Conservation (phyloP, 2,888 invertebrate species). For the Lasioglossum malachurum region DNA sequence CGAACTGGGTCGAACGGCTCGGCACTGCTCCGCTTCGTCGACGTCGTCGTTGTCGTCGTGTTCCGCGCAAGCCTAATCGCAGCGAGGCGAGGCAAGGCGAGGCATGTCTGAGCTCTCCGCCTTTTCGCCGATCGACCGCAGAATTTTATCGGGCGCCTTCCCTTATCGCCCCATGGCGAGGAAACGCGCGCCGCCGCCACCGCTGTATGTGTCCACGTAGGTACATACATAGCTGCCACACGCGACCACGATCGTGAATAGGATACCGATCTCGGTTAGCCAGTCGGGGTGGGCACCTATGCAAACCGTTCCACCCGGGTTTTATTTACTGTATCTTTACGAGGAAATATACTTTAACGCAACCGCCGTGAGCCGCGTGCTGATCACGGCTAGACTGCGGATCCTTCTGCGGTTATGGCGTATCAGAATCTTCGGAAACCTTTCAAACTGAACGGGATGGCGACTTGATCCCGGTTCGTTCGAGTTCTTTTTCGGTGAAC, state of each 20-base stretch:
- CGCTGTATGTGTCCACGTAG: not conserved
- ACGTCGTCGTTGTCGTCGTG: not conserved
- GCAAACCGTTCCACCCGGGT: not conserved
- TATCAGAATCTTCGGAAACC: not conserved
- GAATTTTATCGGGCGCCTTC: slow-evolving; percentile 26
- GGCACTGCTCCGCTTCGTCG: not conserved
- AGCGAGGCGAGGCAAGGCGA: slow-evolving; percentile 2
- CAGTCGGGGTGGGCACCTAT: not conserved
- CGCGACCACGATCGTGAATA: slow-evolving; percentile 14
- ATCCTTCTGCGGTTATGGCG: not conserved
- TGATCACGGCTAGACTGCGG: not conserved
- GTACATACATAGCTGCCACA: not conserved
- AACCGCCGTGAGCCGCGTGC: slow-evolving; percentile 1
- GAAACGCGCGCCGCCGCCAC: slow-evolving; percentile 22
- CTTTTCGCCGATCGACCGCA: slow-evolving; percentile 23
- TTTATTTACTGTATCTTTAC: slow-evolving; percentile 2
- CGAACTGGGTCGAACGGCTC: slow-evolving; percentile 60
- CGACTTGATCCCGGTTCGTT: not conserved
- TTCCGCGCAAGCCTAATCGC: slow-evolving; percentile 52
- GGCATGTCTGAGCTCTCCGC: not conserved
- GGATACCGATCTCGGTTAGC: slow-evolving; percentile 18
- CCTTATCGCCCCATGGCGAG: slow-evolving; percentile 27
- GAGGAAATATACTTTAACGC: slow-evolving; percentile 10
- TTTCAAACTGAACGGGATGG: not conserved
- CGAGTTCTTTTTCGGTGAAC: not conserved